Evolutionary conservation across 1,140 invertebrate species (phyloP).

Genomic region (Pectinophora gossypiella): DNA sequence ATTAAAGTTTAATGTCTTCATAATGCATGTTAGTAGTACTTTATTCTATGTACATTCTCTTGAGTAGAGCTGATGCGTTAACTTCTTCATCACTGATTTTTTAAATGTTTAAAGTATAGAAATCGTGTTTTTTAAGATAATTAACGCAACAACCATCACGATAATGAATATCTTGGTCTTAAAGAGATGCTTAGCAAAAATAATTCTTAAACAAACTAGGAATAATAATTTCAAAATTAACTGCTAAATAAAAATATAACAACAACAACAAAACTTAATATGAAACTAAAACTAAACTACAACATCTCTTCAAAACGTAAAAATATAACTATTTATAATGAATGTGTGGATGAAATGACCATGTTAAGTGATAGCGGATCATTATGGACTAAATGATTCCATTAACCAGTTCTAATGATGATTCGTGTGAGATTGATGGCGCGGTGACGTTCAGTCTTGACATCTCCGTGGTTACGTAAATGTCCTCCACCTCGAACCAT

Average conservation of each 20-base stretch:
- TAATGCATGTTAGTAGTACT: constrained; percentile 12
- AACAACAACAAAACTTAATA: not conserved
- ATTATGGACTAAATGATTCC: constrained; percentile 46
- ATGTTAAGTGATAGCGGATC: not conserved
- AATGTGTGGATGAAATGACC: constrained; percentile 36
- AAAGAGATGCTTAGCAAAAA: constrained; percentile 28
- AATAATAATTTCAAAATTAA: too few relatives aligned
- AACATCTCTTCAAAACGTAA: constrained; percentile 43
- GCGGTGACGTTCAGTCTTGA: constrained; percentile 43
- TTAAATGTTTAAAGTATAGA: constrained; percentile 4
- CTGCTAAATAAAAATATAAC: not conserved
- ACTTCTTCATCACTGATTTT: constrained; percentile 12
- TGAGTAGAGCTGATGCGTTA: constrained; percentile 28
- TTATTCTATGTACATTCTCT: constrained; percentile 28
- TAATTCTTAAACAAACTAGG: not conserved
- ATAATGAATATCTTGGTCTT: constrained; percentile 16
- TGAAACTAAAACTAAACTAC: not conserved
- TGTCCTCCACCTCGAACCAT: constrained; percentile 59
- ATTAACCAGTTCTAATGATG: constrained; percentile 65
- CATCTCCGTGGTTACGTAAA: constrained; percentile 47
- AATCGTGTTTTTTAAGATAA: constrained; percentile 12
- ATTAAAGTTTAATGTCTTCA: constrained; percentile 39
- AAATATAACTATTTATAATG: constrained; percentile 24
- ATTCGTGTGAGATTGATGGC: constrained; percentile 44
- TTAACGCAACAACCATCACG: constrained; percentile 30